Conservation (phyloP, 2,113 vertebrate species). For the Aptenodytes forsteri region DNA sequence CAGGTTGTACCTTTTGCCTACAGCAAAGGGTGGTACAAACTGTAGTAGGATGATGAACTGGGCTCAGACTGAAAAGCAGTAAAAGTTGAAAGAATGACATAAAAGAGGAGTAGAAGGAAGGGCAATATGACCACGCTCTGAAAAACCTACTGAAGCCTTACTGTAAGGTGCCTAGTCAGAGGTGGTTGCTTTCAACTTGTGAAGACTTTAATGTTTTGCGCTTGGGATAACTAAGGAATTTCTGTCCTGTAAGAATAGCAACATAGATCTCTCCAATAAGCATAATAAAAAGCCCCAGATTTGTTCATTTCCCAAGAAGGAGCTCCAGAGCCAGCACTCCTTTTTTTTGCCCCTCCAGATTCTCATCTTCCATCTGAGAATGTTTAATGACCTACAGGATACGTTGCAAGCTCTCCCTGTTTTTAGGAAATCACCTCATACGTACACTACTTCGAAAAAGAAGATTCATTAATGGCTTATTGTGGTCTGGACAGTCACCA, state of each 20-base stretch:
- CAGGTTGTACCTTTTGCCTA: background rate
- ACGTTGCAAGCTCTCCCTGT: background rate
- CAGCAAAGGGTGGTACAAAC: background rate
- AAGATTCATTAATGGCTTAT: background rate
- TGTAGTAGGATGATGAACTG: background rate
- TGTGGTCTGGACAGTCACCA: background rate
- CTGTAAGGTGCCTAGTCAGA: background rate
- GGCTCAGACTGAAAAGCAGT: background rate
- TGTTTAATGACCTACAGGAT: background rate
- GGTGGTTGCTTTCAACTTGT: background rate
- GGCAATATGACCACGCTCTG: background rate
- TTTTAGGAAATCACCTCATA: background rate
- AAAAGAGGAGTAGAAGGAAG: background rate
- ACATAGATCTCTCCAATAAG: background rate
- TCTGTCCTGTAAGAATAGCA: background rate
- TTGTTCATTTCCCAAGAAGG: background rate
- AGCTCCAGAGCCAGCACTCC: background rate
- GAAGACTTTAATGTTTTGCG: background rate
- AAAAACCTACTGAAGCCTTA: background rate
- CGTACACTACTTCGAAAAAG: background rate
- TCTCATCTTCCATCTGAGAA: background rate
- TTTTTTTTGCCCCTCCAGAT: background rate
- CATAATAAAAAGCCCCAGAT: background rate
- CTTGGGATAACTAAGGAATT: background rate
- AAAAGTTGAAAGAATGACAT: background rate